Conservation (phyloP, 1,140 invertebrate species). For the Globodera ellingtonae region DNA sequence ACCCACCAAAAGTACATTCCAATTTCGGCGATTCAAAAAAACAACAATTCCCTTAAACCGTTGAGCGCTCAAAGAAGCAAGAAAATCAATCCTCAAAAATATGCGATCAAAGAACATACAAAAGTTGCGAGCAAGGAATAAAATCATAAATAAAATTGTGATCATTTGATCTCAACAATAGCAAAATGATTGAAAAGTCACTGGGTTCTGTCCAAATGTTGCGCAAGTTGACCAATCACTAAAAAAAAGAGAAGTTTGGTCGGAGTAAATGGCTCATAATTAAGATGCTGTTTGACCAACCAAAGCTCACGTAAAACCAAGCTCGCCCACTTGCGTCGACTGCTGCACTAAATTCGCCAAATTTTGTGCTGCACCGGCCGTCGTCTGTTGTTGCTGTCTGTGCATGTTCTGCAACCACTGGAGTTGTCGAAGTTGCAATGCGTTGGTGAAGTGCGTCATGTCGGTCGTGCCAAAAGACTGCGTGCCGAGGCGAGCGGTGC, state of each 20-base stretch:
- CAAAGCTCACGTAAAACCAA: not conserved
- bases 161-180: not conserved
- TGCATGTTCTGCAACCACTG: not conserved
- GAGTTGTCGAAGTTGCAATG: not conserved
- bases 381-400: constrained; percentile 2
- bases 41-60: too few species aligned
- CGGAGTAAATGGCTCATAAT: not conserved
- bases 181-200: too few species aligned
- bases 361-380: not conserved
- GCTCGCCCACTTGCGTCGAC: not conserved
- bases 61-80: too few species aligned
- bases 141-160: not conserved
- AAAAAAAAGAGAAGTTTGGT: too few species aligned
- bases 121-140: not conserved
- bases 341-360: not conserved
- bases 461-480: not conserved
- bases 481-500: not conserved
- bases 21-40: too few species aligned
- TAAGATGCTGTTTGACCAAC: not conserved
- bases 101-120: too few species aligned
- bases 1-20: too few species aligned
- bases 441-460: not conserved
- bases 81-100: not conserved
- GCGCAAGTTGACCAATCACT: constrained; percentile 3
- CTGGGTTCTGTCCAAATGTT: not conserved